These are phyloP conservation scores for Athalia cordata DNA, from an alignment of 2,888 invertebrate species.

Conservation along the genomic window DNA sequence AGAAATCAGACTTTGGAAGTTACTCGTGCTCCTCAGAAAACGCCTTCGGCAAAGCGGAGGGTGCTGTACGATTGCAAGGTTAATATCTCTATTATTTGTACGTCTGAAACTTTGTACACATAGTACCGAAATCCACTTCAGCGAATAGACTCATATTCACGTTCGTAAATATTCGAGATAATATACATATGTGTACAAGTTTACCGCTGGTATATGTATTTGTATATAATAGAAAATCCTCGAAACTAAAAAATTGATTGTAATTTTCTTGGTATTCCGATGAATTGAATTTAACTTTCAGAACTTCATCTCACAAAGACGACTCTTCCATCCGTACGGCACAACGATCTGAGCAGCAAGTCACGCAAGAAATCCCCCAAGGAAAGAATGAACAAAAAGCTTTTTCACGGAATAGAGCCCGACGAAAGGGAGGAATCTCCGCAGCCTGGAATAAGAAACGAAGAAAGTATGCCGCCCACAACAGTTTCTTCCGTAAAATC, in stretches of 20 bases:
- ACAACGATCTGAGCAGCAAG: constrained; percentile 51
- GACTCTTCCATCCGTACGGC: constrained; percentile 50
- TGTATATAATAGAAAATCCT: too few species aligned
- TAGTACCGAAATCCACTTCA: too few species aligned
- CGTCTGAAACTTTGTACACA: too few species aligned
- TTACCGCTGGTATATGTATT: too few species aligned
- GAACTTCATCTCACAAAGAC: constrained; percentile 54
- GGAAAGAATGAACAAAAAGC: constrained; percentile 52
- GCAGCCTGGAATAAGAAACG: not conserved
- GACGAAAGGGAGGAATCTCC: constrained; percentile 33
- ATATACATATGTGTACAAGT: too few species aligned
- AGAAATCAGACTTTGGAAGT: constrained; percentile 83
- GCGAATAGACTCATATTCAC: too few species aligned
- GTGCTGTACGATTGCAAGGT: constrained; percentile 87
- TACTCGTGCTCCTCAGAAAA: constrained; percentile 88
- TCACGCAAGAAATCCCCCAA: constrained; percentile 45
- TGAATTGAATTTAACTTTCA: constrained; percentile 26
- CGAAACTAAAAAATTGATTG: constrained; percentile 2
- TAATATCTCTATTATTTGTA: constrained; percentile 51
- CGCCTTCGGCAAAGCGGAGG: constrained; percentile 87
- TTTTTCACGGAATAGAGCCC: constrained; percentile 43
- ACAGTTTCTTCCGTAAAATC: not conserved
- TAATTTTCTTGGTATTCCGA: not conserved
- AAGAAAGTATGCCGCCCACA: not conserved
- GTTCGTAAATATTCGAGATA: too few species aligned